These are phyloP conservation scores for Brachirus orientalis DNA, from an alignment of 2,113 vertebrate genomes.

Conservation along the genomic window DNA sequence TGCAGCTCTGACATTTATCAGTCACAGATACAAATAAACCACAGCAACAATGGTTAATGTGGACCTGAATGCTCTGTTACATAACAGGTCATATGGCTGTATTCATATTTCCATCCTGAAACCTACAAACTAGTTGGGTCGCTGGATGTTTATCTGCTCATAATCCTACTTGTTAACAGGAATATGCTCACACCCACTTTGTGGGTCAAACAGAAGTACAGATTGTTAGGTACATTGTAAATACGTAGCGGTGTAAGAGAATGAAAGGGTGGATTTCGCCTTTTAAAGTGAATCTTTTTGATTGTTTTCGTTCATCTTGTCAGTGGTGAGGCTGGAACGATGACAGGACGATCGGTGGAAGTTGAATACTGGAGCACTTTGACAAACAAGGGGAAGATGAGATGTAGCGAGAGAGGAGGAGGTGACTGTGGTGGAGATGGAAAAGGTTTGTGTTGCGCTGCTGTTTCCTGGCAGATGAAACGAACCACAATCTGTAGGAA, in stretches of 20 bases:
- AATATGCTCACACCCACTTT: conserved; percentile 29
- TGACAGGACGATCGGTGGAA: conserved; percentile 56
- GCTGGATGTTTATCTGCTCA: conserved; percentile 6
- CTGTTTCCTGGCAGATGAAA: conserved; percentile 57
- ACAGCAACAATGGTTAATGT: conserved; percentile 11
- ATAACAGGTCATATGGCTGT: conserved; percentile 29
- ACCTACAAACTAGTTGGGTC: conserved; percentile 9
- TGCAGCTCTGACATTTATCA: conserved; percentile 6
- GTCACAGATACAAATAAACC: conserved; percentile 5
- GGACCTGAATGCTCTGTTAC: conserved; percentile 21
- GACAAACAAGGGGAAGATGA: conserved; percentile 56
- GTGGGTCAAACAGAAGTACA: conserved; percentile 19
- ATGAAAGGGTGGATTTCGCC: conserved; percentile 40
- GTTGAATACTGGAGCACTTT: conserved; percentile 81
- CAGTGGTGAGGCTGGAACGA: conserved; percentile 7
- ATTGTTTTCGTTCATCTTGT: conserved; percentile 41
- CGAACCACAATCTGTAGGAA: conserved; percentile 54
- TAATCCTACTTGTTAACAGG: conserved; percentile 15
- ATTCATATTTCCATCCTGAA: conserved; percentile 32
- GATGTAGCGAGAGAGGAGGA: conserved; percentile 58
- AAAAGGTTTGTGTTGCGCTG: conserved; percentile 35
- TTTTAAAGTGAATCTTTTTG: conserved; percentile 27
- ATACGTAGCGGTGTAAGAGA: conserved; percentile 4
- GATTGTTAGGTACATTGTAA: background rate
- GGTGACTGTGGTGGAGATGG: conserved; percentile 34